phyloP scores from a whole-genome alignment of 2,888 invertebrate species.

The Apodemia zela region DNA sequence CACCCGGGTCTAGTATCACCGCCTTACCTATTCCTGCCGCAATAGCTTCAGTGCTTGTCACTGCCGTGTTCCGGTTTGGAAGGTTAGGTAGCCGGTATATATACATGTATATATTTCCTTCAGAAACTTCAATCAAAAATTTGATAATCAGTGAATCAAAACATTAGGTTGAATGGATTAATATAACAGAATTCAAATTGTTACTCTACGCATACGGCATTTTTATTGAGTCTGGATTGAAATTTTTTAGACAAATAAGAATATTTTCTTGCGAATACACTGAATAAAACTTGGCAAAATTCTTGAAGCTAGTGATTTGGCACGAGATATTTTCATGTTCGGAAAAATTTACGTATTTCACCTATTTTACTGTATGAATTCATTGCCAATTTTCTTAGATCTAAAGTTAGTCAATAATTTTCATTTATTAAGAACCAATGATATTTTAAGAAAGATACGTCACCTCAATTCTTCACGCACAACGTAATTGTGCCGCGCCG shows the following conservation, averaged over 20 bases:
- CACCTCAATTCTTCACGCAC: too few relatives aligned
- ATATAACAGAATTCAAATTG: not conserved
- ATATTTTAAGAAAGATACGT: too few relatives aligned
- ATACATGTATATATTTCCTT: too few relatives aligned
- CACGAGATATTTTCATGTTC: slow-evolving; percentile 14
- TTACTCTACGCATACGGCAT: not conserved
- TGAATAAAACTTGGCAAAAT: slow-evolving; percentile 16
- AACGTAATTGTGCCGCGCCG: too few relatives aligned
- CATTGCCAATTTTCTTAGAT: slow-evolving; percentile 13
- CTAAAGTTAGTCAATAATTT: slow-evolving; percentile 2
- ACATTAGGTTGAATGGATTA: not conserved
- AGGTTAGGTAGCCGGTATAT: too few relatives aligned
- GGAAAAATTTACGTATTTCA: slow-evolving; percentile 15
- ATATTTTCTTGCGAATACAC: slow-evolving; percentile 12
- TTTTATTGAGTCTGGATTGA: slow-evolving; percentile 11
- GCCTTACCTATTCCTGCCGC: too few relatives aligned
- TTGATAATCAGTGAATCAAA: not conserved
- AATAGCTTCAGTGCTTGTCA: too few relatives aligned
- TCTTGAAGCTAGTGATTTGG: slow-evolving; percentile 15
- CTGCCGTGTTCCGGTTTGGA: too few relatives aligned
- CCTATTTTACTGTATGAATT: slow-evolving; percentile 13
- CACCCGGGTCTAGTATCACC: too few relatives aligned
- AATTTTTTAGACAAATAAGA: slow-evolving; percentile 15
- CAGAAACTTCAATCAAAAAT: too few relatives aligned
- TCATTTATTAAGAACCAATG: too few relatives aligned